These are phyloP conservation scores for Aphelenchoides avenae DNA, from an alignment of 1,140 invertebrate species.

Conservation along the genomic window DNA sequence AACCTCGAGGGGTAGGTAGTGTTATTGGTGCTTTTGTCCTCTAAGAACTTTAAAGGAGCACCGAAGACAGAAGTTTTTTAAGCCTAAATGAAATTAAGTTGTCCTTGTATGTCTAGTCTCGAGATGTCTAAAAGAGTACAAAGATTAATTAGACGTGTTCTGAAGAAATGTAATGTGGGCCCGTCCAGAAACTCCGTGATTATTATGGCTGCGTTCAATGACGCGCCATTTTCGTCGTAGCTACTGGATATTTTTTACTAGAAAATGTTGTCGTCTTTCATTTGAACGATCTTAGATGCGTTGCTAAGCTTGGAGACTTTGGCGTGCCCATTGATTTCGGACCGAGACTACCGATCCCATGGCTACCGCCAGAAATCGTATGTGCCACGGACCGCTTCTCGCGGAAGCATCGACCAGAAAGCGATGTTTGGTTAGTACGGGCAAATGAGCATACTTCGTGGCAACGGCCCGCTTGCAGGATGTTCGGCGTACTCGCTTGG, in stretches of 20 bases:
- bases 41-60: conserved; percentile 2
- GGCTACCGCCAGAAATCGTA: conserved; percentile 55
- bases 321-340: conserved; percentile 46
- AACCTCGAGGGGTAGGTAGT: conserved; percentile 36
- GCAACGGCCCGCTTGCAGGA: conserved; percentile 21
- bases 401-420: conserved; percentile 46
- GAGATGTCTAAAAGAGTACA: too few relatives aligned
- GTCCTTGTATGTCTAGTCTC: too few relatives aligned
- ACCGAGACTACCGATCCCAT: conserved; percentile 50
- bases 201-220: too few relatives aligned
- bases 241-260: neutral
- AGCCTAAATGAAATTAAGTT: too few relatives aligned
- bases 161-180: too few relatives aligned
- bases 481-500: conserved; percentile 49
- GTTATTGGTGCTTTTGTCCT: conserved; percentile 5
- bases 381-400: conserved; percentile 44
- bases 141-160: too few relatives aligned
- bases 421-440: conserved; percentile 46
- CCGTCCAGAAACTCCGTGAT: too few relatives aligned
- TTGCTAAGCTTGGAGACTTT: conserved; percentile 51
- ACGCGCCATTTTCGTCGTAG: too few relatives aligned
- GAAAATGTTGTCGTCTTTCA: too few relatives aligned
- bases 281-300: conserved; percentile 34
- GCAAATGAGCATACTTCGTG: too few relatives aligned
- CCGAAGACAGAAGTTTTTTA: conserved; percentile 3